Evolutionary conservation across 2,888 invertebrate species (phyloP).

Genomic region (Himalopsyche tibetana): DNA sequence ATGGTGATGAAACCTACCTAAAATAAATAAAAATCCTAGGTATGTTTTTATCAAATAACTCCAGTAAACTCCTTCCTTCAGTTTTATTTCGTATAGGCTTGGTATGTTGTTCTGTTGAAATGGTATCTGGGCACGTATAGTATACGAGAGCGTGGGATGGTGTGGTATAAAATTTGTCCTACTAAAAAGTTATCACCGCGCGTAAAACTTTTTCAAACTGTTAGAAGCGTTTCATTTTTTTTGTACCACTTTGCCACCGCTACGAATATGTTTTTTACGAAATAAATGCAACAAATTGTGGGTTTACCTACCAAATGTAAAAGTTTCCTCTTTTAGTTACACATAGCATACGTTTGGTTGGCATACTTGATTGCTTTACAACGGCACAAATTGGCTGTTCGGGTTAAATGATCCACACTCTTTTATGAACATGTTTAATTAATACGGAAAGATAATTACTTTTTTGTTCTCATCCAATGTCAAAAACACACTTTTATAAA

Average conservation of each 20-base stretch:
- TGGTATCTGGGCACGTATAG: conserved; percentile 16
- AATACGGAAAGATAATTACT: too few species aligned
- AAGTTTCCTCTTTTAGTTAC: neutral
- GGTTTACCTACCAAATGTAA: conserved; percentile 23
- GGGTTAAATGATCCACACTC: too few species aligned
- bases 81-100: conserved; percentile 23
- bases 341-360: neutral
- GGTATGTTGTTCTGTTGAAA: conserved; percentile 1
- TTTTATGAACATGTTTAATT: too few species aligned
- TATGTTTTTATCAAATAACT: conserved; percentile 3
- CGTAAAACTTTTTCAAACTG: conserved; percentile 56
- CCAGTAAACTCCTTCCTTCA: neutral
- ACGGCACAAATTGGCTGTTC: too few species aligned
- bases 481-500: too few species aligned
- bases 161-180: conserved; percentile 58
- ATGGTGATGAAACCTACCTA: too few species aligned
- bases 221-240: conserved; percentile 48
- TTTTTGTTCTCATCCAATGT: too few species aligned
- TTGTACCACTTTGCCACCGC: conserved; percentile 8
- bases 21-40: conserved; percentile 1
- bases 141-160: conserved; percentile 3
- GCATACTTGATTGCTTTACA: neutral
- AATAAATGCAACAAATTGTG: conserved; percentile 42
- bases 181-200: conserved; percentile 58
- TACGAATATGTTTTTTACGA: conserved; percentile 43